Percentiles rank a stretch among this genome's conserved stretches.
Conservation (phyloP, 2,888 invertebrate species). For the Mongoloraphidia duomilia region DNA sequence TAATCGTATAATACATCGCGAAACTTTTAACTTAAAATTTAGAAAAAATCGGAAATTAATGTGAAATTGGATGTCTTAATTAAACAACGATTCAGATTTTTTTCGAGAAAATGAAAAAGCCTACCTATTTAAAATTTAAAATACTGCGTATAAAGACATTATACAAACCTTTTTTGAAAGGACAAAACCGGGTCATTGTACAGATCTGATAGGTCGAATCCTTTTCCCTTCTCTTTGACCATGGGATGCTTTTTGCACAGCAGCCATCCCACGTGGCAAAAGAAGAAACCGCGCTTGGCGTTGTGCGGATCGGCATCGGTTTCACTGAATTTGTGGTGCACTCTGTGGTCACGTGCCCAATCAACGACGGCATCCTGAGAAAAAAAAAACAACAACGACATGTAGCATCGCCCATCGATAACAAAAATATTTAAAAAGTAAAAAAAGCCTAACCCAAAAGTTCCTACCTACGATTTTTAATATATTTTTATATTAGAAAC, state of each 20-base stretch:
- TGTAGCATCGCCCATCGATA: too few relatives aligned
- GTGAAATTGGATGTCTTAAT: too few relatives aligned
- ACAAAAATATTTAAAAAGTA: too few relatives aligned
- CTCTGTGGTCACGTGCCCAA: conserved; percentile 69
- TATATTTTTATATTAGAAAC: too few relatives aligned
- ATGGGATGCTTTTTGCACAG: conserved; percentile 82
- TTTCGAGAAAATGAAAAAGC: conserved; percentile 24
- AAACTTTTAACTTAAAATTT: background rate
- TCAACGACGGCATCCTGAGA: conserved; percentile 57
- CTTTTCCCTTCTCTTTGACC: conserved; percentile 72
- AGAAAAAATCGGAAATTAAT: conserved; percentile 10
- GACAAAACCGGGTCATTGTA: conserved; percentile 64
- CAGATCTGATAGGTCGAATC: conserved; percentile 73
- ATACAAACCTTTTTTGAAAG: conserved; percentile 72
- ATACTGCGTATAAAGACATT: too few relatives aligned
- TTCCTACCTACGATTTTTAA: too few relatives aligned
- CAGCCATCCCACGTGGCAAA: conserved; percentile 92
- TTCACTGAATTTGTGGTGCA: conserved; percentile 87
- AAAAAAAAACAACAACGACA: conserved; percentile 9
- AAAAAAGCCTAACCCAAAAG: too few relatives aligned
- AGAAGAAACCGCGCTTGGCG: conserved; percentile 86
- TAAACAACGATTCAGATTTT: background rate
- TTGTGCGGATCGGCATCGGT: conserved; percentile 91
- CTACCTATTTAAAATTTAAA: conserved; percentile 21
- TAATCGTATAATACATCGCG: too few relatives aligned